Evolutionary conservation across 2,113 vertebrate species (phyloP).

Genomic region (Xenus cinereus): DNA sequence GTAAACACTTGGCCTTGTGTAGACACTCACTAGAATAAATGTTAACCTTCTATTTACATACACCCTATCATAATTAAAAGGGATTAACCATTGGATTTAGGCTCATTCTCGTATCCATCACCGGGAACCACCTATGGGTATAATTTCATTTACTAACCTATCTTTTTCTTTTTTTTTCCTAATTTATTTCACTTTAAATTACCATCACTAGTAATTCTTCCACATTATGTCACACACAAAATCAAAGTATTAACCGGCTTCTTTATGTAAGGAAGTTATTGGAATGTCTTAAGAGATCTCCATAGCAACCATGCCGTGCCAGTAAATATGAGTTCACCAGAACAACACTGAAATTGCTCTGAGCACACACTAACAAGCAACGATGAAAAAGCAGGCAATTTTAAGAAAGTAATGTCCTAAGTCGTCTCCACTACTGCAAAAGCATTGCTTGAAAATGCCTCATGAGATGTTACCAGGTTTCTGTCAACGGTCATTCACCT

Average conservation of each 20-base stretch:
- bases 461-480: not conserved
- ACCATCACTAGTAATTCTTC: not conserved
- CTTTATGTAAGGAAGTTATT: slow-evolving; percentile 57
- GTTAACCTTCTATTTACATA: not conserved
- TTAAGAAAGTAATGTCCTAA: not conserved
- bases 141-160: not conserved
- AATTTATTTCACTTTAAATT: not conserved
- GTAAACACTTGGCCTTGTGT: not conserved
- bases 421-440: not conserved
- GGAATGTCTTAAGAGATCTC: slow-evolving; percentile 59
- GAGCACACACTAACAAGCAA: not conserved
- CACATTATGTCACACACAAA: not conserved
- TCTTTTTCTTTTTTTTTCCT: not conserved
- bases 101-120: not conserved
- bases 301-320: slow-evolving; percentile 65
- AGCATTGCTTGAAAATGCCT: fast-evolving
- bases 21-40: not conserved
- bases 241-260: not conserved
- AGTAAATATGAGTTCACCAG: slow-evolving; percentile 55
- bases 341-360: slow-evolving; percentile 27
- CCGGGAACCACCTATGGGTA: not conserved
- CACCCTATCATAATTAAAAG: not conserved
- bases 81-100: not conserved
- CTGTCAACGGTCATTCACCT: not conserved
- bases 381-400: not conserved